Conservation (phyloP, 2,888 invertebrate species). For the Cheilosia soror region DNA sequence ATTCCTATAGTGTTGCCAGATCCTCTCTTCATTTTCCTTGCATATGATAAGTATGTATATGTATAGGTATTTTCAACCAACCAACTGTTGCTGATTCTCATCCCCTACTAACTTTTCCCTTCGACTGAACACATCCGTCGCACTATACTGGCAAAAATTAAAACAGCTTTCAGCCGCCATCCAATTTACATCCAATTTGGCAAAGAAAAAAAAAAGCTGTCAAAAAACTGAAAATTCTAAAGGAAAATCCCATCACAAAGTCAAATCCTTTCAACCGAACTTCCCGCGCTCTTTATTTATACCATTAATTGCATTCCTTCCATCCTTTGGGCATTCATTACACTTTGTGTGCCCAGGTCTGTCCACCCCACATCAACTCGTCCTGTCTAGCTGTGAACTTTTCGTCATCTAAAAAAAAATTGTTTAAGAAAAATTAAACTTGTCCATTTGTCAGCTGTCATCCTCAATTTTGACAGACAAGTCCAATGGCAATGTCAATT, state of each 20-base stretch:
- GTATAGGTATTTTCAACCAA: too few relatives aligned
- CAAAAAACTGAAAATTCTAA: constrained; percentile 45
- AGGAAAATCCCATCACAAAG: constrained; percentile 58
- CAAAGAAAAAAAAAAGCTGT: constrained; percentile 45
- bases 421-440: constrained; percentile 58
- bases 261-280: constrained; percentile 54
- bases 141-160: neutral
- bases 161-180: constrained; percentile 41
- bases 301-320: constrained; percentile 22
- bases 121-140: too few relatives aligned
- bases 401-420: constrained; percentile 33
- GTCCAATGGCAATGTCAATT: constrained; percentile 74
- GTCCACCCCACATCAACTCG: constrained; percentile 48
- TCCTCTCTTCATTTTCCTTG: too few relatives aligned
- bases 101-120: neutral
- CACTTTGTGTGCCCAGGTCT: constrained; percentile 68
- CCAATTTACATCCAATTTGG: constrained; percentile 62
- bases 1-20: too few relatives aligned
- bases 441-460: constrained; percentile 74
- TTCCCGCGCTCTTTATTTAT: constrained; percentile 4
- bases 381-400: constrained; percentile 56
- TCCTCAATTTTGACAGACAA: constrained; percentile 73
- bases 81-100: neutral
- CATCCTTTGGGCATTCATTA: constrained; percentile 72
- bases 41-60: too few relatives aligned